phyloP scores from a whole-genome alignment of 2,113 vertebrate species.

The Seriola quinqueradiata region DNA sequence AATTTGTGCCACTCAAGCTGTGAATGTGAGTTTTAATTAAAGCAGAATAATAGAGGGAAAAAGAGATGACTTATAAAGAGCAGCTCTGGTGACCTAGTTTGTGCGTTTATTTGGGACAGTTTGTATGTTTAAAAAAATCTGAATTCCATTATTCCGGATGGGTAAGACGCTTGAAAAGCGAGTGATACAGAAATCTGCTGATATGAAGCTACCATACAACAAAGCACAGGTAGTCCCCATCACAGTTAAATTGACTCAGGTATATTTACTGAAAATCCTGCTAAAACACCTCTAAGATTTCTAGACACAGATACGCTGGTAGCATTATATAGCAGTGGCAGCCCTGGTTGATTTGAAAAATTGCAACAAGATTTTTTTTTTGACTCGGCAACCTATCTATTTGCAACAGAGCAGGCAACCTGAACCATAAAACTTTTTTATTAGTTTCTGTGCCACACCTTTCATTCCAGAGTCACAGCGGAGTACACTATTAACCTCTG shows the following conservation, averaged over 20 bases:
- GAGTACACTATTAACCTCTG: slow-evolving; percentile 61
- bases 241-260: slow-evolving; percentile 17
- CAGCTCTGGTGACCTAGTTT: slow-evolving; percentile 37
- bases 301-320: slow-evolving; percentile 27
- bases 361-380: slow-evolving; percentile 42
- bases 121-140: slow-evolving; percentile 10
- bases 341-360: slow-evolving; percentile 53
- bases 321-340: slow-evolving; percentile 24
- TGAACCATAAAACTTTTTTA: slow-evolving; percentile 57
- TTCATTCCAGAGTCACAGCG: slow-evolving; percentile 56
- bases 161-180: slow-evolving; percentile 3
- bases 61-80: slow-evolving; percentile 37
- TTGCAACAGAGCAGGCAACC: slow-evolving; percentile 49
- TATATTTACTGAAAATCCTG: slow-evolving; percentile 17
- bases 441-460: slow-evolving; percentile 59
- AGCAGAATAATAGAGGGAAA: slow-evolving; percentile 30
- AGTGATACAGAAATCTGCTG: slow-evolving; percentile 1
- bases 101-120: slow-evolving; percentile 43
- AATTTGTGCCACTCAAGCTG: slow-evolving; percentile 48
- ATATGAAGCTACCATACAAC: slow-evolving; percentile 15
- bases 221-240: background rate
- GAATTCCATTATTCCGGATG: no score
- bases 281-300: slow-evolving; percentile 32
- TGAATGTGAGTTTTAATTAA: slow-evolving; percentile 50
- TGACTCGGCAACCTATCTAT: slow-evolving; percentile 45